A percentile compares a stretch with the other conserved stretches of the same genome.
phyloP scores from a whole-genome alignment of 1,140 invertebrate species.

The Leptinotarsa undecemlineata region DNA sequence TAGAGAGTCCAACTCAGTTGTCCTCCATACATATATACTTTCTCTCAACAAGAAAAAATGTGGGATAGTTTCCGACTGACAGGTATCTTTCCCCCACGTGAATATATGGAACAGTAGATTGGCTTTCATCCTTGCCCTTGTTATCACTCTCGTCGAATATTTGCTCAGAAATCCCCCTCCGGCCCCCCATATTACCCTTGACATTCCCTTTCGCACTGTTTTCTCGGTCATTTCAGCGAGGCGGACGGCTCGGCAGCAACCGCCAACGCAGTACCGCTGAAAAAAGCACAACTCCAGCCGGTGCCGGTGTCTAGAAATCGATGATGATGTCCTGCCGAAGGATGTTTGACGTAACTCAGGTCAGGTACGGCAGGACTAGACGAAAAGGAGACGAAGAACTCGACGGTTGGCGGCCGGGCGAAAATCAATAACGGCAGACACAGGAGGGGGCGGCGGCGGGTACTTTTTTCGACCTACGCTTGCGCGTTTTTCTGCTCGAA shows the following conservation, averaged over 20 bases:
- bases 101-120: not conserved
- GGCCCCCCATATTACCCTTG: slow-evolving; percentile 8
- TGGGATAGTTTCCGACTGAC: too few relatives aligned
- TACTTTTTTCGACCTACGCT: slow-evolving; percentile 20
- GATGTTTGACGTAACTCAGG: slow-evolving; percentile 47
- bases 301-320: slow-evolving; percentile 6
- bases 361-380: slow-evolving; percentile 39
- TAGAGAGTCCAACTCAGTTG: too few relatives aligned
- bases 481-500: slow-evolving; percentile 20
- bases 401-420: slow-evolving; percentile 21
- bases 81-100: too few relatives aligned
- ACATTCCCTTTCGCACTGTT: slow-evolving; percentile 8
- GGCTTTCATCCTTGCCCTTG: not conserved
- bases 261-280: not conserved
- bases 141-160: not conserved
- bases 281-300: not conserved
- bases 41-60: too few relatives aligned
- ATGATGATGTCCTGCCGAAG: slow-evolving; percentile 40
- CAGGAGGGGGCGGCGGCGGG: slow-evolving; percentile 26
- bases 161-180: not conserved
- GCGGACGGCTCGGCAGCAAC: not conserved
- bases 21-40: too few relatives aligned
- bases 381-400: slow-evolving; percentile 29
- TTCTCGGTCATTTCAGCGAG: not conserved
- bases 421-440: slow-evolving; percentile 38